Evolutionary conservation across 2,113 vertebrate species (phyloP).

Genomic region (Lophius piscatorius): DNA sequence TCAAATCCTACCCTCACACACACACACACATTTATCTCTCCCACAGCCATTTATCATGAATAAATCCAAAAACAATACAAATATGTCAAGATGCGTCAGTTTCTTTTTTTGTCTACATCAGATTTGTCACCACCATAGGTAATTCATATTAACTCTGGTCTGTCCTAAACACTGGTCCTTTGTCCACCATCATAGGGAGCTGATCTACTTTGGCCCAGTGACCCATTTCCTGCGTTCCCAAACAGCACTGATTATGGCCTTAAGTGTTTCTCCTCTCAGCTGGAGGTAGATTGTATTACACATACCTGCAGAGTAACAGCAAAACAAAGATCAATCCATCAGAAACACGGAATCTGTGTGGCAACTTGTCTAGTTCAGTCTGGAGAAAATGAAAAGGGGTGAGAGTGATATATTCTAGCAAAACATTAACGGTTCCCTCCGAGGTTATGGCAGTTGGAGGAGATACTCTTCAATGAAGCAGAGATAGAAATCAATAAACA

Average conservation of each 20-base stretch:
- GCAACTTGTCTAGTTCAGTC: too few relatives aligned
- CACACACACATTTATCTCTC: slow-evolving; percentile 19
- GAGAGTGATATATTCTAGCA: too few relatives aligned
- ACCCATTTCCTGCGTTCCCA: slow-evolving; percentile 59
- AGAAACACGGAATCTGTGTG: background rate
- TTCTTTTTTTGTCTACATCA: slow-evolving; percentile 49
- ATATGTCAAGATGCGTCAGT: slow-evolving; percentile 26
- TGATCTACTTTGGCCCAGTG: slow-evolving; percentile 53
- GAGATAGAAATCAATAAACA: too few relatives aligned
- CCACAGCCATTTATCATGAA: slow-evolving; percentile 27
- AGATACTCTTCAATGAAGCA: too few relatives aligned
- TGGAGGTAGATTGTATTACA: slow-evolving; percentile 40
- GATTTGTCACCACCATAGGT: slow-evolving; percentile 34
- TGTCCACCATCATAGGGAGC: slow-evolving; percentile 46
- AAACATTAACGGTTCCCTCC: too few relatives aligned
- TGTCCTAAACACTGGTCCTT: slow-evolving; percentile 60
- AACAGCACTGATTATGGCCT: slow-evolving; percentile 22
- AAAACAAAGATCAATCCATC: slow-evolving; percentile 8
- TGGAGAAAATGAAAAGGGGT: too few relatives aligned
- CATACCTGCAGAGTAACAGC: slow-evolving; percentile 36
- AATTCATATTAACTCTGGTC: slow-evolving; percentile 9
- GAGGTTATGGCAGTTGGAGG: too few relatives aligned
- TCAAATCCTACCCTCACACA: slow-evolving; percentile 22
- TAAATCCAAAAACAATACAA: slow-evolving; percentile 34
- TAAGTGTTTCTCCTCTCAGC: slow-evolving; percentile 32